Evolutionary conservation across 1,140 invertebrate species (phyloP).

Genomic region (Bombus vancouverensis): DNA sequence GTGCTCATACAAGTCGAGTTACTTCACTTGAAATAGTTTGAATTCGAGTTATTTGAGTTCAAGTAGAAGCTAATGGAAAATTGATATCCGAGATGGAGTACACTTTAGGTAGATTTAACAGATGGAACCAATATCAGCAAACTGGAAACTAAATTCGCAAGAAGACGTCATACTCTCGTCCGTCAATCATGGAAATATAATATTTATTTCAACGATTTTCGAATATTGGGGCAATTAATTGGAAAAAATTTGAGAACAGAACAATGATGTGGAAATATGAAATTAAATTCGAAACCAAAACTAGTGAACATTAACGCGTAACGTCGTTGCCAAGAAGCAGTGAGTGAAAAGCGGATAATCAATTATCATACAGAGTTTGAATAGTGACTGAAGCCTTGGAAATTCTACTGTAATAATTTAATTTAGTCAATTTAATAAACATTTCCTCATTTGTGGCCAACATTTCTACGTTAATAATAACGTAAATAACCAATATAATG

Average conservation of each 20-base stretch:
- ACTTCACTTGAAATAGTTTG: not conserved
- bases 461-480: not conserved
- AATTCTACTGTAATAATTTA: not conserved
- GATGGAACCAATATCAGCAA: too few species aligned
- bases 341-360: not conserved
- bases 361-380: not conserved
- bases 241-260: not conserved
- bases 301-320: not conserved
- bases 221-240: not conserved
- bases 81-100: not conserved
- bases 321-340: not conserved
- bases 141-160: too few species aligned
- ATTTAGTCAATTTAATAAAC: not conserved
- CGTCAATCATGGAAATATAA: not conserved
- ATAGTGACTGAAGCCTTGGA: not conserved
- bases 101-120: too few species aligned
- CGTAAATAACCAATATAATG: not conserved
- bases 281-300: not conserved
- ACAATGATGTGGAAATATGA: not conserved
- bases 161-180: too few species aligned
- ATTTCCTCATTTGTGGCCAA: not conserved
- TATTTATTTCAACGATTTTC: not conserved
- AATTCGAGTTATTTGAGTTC: not conserved
- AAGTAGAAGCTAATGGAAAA: not conserved
- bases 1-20: not conserved